Evolutionary conservation across 2,797 vertebrate species (phyloP), one percentile per base, ranked within the genome.

Genomic region (Pogoniulus pusillus): DNA sequence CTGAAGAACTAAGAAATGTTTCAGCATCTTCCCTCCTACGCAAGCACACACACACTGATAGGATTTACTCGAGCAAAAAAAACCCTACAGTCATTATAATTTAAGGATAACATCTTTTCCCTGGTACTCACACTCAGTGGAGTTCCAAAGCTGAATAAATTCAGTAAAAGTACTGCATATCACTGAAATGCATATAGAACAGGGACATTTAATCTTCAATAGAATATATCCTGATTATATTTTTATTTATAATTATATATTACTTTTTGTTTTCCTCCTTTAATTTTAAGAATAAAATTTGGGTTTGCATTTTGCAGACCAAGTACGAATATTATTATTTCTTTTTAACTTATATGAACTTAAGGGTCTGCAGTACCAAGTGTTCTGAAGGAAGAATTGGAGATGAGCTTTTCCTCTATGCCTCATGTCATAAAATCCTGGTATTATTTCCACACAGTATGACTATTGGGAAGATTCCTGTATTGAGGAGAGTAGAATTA

Each of bases 21-120:
- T 7, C 49, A 92, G 32, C 24, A 68, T 18, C 39, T 87, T 95
- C 29, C 47, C 32, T 91, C 57, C 35, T 70, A 63, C n/a, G 71
- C n/a, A 47, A 0, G 0, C n/a, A 58, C 2, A 2, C 37, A 82
- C 43, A 63, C 14, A 35, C n/a, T 74, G 60, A 84, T 37, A 58
- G 7, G 39, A 73, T 74, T 74, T 87, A 77, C 60, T 41, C 51
- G 85, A 29, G 2, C 26, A n/a, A 66, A 86, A 86, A 12, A 32
- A 73, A 22, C 20, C n/a, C 22, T 41, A 79, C n/a, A 92, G 10
- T 5, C 18, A 55, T 76, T 71, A 30, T n/a, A 77, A 76, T 65
- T 63, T 86, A 76, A 83, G 37, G 13, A 76, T 83, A 71, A 45
- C n/a, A 0, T 14, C 34, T 39, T 76, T 90, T 92, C 34, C 45